Evolutionary conservation across 2,797 vertebrate species (phyloP), one percentile per base, ranked within the genome.

Genomic region (Lacerta bilineata): DNA sequence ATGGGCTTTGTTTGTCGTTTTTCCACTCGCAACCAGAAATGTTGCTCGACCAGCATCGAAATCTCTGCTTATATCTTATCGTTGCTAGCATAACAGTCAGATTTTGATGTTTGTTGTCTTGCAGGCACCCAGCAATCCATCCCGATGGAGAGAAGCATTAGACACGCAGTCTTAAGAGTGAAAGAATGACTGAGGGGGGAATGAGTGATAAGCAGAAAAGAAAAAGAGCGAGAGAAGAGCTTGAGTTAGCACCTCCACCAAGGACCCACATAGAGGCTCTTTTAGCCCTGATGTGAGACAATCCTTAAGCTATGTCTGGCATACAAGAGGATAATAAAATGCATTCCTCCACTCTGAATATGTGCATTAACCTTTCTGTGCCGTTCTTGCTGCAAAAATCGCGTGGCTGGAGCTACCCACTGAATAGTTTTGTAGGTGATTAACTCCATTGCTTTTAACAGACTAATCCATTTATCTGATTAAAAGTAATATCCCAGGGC

Each of bases 41-140:
- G 88, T 86, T 94, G 91, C 93, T 88, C 80, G 71, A 87, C 93
- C 83, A 86, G 71, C 83, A 86, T 83, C 4, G 64, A 88, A 94
- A 95, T 95, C 94, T 93, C 84, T 46, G 87, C 88, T 91, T 86
- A 71, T 85, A 96, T 95, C 95, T 95, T 93, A 94, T 95, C 95
- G 88, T 78, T 74, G 80, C 79, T n/a, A 88, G 92, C 46, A 6
- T 93, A 95, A 93, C 89, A 94, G 91, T 66, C 91, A 94, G 92
- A 75, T 91, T 92, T 89, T 69, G 55, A 93, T 87, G 87, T 85
- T 87, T 93, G 85, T 8, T 93, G 90, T 94, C 94, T 95, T 0
- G 0, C 91, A 93, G 91, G 91, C 92, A 90, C 80, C 83, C 88
- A 89, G 86, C 93, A 50, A 94, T 95, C 92, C 90, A 89, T 88